Evolutionary conservation across 2,797 vertebrate species (phyloP).

Genomic region (Limnodromus scolopaceus): DNA sequence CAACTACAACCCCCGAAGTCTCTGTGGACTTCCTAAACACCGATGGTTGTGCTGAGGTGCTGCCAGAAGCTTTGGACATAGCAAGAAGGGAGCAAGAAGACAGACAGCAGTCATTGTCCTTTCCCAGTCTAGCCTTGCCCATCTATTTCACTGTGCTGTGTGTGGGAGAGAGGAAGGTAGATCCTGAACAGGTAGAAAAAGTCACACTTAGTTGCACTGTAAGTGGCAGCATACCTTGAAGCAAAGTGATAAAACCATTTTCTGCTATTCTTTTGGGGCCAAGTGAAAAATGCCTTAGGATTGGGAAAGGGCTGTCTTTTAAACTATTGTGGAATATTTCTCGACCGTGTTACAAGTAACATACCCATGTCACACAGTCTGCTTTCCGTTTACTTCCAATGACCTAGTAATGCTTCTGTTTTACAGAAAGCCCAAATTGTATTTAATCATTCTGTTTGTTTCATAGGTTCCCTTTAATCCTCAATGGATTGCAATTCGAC

Average conservation of each 20-base stretch:
- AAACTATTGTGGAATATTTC: background rate
- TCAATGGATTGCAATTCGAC: background rate
- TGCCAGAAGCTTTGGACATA: background rate
- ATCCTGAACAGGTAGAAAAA: background rate
- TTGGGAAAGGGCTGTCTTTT: background rate
- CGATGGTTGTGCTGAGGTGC: background rate
- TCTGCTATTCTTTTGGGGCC: background rate
- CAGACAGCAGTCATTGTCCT: background rate
- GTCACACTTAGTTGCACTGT: too few relatives aligned
- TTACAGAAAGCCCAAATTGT: background rate
- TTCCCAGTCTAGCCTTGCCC: background rate
- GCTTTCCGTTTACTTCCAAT: background rate
- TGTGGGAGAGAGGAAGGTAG: background rate
- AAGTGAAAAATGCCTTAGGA: background rate
- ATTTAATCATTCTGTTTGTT: background rate
- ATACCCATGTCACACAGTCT: fast-evolving
- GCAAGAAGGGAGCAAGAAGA: background rate
- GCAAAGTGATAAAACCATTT: background rate
- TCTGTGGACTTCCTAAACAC: background rate
- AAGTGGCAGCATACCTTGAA: background rate
- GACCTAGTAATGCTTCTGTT: background rate
- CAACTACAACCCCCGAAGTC: background rate
- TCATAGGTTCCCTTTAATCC: background rate
- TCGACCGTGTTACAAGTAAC: fast-evolving
- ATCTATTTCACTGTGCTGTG: background rate